These are phyloP conservation scores for Varanus salvator DNA, from an alignment of 2,113 vertebrate species.

Conservation along the genomic window DNA sequence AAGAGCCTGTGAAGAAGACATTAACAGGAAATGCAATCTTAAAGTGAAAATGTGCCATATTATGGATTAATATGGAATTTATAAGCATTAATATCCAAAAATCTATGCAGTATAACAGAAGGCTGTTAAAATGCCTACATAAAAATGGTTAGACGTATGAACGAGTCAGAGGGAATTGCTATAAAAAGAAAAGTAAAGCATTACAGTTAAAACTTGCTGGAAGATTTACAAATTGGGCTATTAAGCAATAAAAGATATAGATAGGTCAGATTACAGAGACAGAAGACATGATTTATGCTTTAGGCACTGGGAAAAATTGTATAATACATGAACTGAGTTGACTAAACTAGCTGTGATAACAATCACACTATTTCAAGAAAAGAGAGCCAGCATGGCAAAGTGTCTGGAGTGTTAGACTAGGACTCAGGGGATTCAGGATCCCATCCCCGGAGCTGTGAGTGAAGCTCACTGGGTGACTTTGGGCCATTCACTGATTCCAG, in stretches of 20 bases:
- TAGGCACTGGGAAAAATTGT: background rate
- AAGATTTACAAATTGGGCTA: conserved; percentile 45
- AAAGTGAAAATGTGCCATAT: conserved; percentile 24
- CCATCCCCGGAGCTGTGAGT: no score
- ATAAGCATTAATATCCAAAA: conserved; percentile 52
- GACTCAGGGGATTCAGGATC: no score
- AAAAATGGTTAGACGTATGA: conserved; percentile 46
- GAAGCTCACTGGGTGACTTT: no score
- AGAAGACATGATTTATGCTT: background rate
- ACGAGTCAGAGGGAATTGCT: conserved; percentile 34
- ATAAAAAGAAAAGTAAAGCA: conserved; percentile 30
- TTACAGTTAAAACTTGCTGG: background rate
- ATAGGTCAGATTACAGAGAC: conserved; percentile 19
- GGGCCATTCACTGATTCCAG: no score
- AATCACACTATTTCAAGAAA: background rate
- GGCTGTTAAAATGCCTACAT: conserved; percentile 36
- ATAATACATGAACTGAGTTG: background rate
- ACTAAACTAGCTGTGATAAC: background rate
- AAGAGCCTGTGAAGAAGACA: background rate
- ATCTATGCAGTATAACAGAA: conserved; percentile 46
- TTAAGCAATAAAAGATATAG: conserved; percentile 39
- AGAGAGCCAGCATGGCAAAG: no score
- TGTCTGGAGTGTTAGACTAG: no score
- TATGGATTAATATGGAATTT: conserved; percentile 53
- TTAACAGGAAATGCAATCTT: conserved; percentile 25